phyloP scores from a whole-genome alignment of 1,140 invertebrate species.

The Meloidogyne chitwoodi region DNA sequence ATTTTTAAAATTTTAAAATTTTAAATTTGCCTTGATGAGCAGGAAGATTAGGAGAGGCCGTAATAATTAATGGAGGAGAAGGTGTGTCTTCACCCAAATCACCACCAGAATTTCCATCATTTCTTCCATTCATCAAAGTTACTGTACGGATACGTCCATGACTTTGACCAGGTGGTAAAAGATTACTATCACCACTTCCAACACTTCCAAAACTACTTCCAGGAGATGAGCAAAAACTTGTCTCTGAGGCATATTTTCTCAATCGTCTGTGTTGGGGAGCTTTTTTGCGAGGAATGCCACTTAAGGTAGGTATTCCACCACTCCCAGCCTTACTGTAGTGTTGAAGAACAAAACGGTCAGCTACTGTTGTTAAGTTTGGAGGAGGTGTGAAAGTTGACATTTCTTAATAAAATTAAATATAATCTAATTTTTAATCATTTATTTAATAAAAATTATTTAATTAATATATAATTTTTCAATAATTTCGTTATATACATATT shows the following conservation, averaged over 20 bases:
- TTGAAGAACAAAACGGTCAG: constrained; percentile 27
- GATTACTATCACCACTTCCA: not conserved
- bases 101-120: constrained; percentile 1
- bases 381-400: not conserved
- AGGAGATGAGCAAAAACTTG: constrained; percentile 23
- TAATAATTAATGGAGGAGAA: constrained; percentile 22
- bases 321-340: not conserved
- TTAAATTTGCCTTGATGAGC: not conserved
- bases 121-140: not conserved
- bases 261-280: constrained; percentile 17
- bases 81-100: constrained; percentile 23
- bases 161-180: not conserved
- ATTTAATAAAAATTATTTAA: not conserved
- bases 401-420: not conserved
- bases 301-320: not conserved
- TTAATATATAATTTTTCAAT: too few relatives aligned
- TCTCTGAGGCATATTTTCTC: constrained; percentile 30
- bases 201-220: constrained; percentile 1
- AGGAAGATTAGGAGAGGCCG: not conserved
- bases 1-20: not conserved
- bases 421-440: too few relatives aligned
- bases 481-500: too few relatives aligned
- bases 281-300: constrained; percentile 7
- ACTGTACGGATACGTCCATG: not conserved
- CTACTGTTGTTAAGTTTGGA: constrained; percentile 3